phyloP scores from a whole-genome alignment of 1,140 invertebrate genomes.

The Sogatella furcifera region DNA sequence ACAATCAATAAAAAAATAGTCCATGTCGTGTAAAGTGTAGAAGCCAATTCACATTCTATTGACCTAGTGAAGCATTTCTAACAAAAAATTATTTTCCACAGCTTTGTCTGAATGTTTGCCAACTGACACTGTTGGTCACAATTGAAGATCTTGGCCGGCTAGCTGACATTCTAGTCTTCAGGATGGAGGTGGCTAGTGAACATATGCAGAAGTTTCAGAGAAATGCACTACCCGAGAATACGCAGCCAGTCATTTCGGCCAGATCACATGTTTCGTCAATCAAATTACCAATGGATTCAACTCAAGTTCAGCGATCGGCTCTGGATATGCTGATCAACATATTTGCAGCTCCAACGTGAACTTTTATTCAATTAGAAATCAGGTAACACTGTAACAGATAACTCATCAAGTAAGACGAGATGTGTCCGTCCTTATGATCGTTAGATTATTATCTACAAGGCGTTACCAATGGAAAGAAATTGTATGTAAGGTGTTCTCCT shows the following conservation, averaged over 20 bases:
- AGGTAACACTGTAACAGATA: no score
- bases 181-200: slow-evolving; percentile 1
- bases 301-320: neutral
- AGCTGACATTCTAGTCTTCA: slow-evolving; percentile 2
- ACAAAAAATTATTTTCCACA: slow-evolving; percentile 8
- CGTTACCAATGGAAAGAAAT: no score
- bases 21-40: no score
- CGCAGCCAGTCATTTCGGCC: neutral
- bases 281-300: neutral
- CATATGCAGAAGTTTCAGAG: slow-evolving; percentile 8
- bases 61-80: no score
- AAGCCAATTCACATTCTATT: no score
- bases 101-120: slow-evolving; percentile 14
- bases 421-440: no score
- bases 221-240: slow-evolving; percentile 9
- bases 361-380: no score
- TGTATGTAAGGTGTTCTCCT: no score
- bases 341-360: neutral
- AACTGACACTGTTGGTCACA: slow-evolving; percentile 3
- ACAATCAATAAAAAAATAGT: no score
- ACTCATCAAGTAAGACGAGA: no score
- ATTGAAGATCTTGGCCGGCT: slow-evolving; percentile 9
- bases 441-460: no score
- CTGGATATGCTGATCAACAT: neutral
- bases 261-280: neutral